Conservation (phyloP, 2,797 vertebrate genomes). For the Bryconaethiops microstoma region DNA sequence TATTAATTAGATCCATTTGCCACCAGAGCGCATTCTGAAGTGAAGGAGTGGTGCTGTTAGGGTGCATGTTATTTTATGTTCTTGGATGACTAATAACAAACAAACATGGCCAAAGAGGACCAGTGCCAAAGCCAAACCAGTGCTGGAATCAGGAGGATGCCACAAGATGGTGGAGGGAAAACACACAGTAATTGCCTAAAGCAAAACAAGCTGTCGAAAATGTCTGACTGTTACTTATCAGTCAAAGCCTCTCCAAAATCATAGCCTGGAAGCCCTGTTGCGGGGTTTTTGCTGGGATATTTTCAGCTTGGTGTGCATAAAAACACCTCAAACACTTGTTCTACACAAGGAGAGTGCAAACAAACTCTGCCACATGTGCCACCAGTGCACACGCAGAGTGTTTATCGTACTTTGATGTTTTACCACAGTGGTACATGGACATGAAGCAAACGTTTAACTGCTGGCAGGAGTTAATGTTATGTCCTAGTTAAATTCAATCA, state of each 20-base stretch:
- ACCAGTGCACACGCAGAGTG: not conserved
- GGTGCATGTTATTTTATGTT: slow-evolving; percentile 64
- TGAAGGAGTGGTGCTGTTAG: slow-evolving; percentile 50
- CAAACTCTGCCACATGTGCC: slow-evolving; percentile 3
- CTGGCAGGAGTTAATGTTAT: not conserved
- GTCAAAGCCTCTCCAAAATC: slow-evolving; percentile 45
- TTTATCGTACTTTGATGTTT: not conserved
- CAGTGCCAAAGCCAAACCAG: slow-evolving; percentile 59
- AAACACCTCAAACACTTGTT: slow-evolving; percentile 49
- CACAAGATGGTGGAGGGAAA: slow-evolving; percentile 55
- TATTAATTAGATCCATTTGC: slow-evolving; percentile 78
- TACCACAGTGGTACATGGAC: not conserved
- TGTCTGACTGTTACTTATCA: slow-evolving; percentile 58
- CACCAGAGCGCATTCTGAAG: slow-evolving; percentile 61
- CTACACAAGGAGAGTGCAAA: slow-evolving; percentile 7
- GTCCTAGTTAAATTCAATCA: not conserved
- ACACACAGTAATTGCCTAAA: slow-evolving; percentile 63
- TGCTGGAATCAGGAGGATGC: slow-evolving; percentile 60
- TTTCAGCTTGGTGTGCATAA: slow-evolving; percentile 20
- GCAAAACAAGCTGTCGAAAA: slow-evolving; percentile 65
- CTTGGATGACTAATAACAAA: slow-evolving; percentile 71
- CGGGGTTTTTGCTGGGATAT: slow-evolving; percentile 20
- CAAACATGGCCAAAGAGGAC: slow-evolving; percentile 65
- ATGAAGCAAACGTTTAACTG: not conserved
- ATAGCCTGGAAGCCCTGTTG: slow-evolving; percentile 19